Evolutionary conservation across 2,888 invertebrate species (phyloP).

Genomic region (Cephus rjabovi): DNA sequence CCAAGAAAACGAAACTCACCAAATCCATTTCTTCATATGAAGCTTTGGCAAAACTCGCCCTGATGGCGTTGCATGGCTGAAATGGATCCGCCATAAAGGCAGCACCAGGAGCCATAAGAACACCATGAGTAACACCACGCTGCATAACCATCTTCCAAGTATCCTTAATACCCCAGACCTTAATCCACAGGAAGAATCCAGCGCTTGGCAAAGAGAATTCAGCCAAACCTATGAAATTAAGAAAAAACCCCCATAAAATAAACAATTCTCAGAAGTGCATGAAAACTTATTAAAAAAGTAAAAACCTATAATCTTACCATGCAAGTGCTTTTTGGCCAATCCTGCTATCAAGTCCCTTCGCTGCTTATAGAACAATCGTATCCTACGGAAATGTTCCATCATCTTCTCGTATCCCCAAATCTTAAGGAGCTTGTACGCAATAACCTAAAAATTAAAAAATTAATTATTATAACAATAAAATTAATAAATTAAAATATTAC

Average conservation of each 20-base stretch:
- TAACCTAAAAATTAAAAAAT: constrained; percentile 66
- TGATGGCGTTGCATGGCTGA: constrained; percentile 75
- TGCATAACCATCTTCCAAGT: constrained; percentile 80
- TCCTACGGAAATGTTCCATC: constrained; percentile 70
- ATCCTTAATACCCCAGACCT: constrained; percentile 75
- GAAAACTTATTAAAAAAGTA: background rate
- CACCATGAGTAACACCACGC: constrained; percentile 75
- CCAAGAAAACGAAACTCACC: constrained; percentile 46
- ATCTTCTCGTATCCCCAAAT: constrained; percentile 74
- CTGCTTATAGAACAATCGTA: constrained; percentile 73
- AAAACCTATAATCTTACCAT: constrained; percentile 69
- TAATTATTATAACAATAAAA: too few species aligned
- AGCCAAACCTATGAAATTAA: constrained; percentile 68
- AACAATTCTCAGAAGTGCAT: background rate
- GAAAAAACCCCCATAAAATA: background rate
- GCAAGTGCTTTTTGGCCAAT: constrained; percentile 72
- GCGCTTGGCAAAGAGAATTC: constrained; percentile 77
- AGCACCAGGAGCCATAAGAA: constrained; percentile 80
- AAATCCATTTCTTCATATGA: constrained; percentile 74
- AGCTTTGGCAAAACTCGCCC: constrained; percentile 80
- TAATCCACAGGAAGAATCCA: constrained; percentile 85
- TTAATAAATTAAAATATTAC: too few species aligned
- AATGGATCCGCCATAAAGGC: constrained; percentile 76
- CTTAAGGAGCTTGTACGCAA: constrained; percentile 70
- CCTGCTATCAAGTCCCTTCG: constrained; percentile 74